These are phyloP conservation scores for Drosophila eohydei DNA, from an alignment of 2,888 invertebrate species.

Conservation along the genomic window DNA sequence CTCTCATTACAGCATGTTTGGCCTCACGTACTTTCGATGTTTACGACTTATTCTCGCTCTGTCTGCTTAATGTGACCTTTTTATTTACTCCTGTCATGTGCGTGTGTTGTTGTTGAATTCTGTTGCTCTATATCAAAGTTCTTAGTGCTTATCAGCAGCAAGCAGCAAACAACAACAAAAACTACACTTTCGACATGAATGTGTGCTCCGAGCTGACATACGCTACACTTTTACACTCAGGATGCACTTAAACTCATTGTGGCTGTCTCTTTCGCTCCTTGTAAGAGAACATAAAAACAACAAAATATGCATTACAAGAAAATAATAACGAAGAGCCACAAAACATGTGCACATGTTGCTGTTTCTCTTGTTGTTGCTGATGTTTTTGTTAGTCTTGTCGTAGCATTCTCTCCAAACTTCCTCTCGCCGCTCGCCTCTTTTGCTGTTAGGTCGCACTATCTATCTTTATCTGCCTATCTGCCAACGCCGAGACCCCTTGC, in stretches of 20 bases:
- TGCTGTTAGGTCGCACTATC: conserved; percentile 18
- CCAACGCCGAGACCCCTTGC: conserved; percentile 62
- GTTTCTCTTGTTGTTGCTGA: conserved; percentile 13
- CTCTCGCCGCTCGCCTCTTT: background rate
- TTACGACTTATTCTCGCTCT: background rate
- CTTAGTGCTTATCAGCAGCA: conserved; percentile 55
- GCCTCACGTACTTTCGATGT: background rate
- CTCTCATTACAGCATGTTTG: conserved; percentile 1
- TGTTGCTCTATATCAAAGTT: conserved; percentile 55
- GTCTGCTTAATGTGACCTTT: conserved; percentile 13
- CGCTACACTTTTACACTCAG: conserved; percentile 7
- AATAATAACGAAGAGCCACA: conserved; percentile 16
- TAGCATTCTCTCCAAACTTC: conserved; percentile 2
- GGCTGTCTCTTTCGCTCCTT: background rate
- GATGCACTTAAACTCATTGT: conserved; percentile 25
- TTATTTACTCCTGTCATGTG: conserved; percentile 31
- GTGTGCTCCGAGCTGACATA: background rate
- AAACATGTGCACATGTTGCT: conserved; percentile 41
- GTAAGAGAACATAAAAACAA: conserved; percentile 10
- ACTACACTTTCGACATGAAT: conserved; percentile 13
- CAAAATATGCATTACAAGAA: conserved; percentile 34
- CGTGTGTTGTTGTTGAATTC: conserved; percentile 24
- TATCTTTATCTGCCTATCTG: conserved; percentile 52
- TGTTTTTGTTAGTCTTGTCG: conserved; percentile 15
- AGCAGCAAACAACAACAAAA: conserved; percentile 21